Conservation (phyloP, 2,113 vertebrate genomes). For the Myotis lucifugus region DNA sequence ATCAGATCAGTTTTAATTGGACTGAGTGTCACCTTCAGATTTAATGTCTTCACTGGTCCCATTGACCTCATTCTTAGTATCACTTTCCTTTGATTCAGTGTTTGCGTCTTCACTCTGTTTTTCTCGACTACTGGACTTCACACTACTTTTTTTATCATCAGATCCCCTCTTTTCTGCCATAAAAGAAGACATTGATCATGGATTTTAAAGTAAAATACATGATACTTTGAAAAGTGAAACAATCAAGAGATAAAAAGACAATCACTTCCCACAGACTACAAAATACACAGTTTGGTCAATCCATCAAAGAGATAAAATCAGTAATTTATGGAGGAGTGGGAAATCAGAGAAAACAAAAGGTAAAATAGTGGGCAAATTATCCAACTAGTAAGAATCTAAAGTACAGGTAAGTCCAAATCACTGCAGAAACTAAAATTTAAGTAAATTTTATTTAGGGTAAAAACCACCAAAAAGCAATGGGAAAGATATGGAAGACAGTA, state of each 20-base stretch:
- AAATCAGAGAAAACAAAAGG: not conserved
- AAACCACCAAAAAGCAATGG: not conserved
- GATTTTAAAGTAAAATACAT: conserved; percentile 85
- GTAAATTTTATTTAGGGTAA: conserved; percentile 15
- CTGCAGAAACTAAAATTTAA: not conserved
- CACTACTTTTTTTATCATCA: conserved; percentile 95
- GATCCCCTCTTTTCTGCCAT: conserved; percentile 94
- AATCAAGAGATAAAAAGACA: conserved; percentile 50
- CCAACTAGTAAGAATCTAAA: conserved; percentile 10
- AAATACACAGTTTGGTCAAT: conserved; percentile 21
- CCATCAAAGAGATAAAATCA: not conserved
- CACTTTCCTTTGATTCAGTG: conserved; percentile 93
- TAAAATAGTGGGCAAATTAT: not conserved
- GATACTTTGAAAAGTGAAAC: conserved; percentile 49
- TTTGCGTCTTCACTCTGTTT: conserved; percentile 91
- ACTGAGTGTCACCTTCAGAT: conserved; percentile 99
- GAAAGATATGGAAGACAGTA: conserved; percentile 26
- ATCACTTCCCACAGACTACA: conserved; percentile 23
- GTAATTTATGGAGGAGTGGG: not conserved
- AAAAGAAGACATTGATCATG: conserved; percentile 88
- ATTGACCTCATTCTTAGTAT: conserved; percentile 95
- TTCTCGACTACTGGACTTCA: conserved; percentile 94
- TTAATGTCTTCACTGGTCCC: conserved; percentile 98
- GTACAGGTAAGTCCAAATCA: not conserved
- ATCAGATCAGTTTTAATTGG: conserved; percentile 99